Evolutionary conservation across 2,113 vertebrate species (phyloP), one percentile per base, ranked within the genome.

Genomic region (Tenrec ecaudatus): DNA sequence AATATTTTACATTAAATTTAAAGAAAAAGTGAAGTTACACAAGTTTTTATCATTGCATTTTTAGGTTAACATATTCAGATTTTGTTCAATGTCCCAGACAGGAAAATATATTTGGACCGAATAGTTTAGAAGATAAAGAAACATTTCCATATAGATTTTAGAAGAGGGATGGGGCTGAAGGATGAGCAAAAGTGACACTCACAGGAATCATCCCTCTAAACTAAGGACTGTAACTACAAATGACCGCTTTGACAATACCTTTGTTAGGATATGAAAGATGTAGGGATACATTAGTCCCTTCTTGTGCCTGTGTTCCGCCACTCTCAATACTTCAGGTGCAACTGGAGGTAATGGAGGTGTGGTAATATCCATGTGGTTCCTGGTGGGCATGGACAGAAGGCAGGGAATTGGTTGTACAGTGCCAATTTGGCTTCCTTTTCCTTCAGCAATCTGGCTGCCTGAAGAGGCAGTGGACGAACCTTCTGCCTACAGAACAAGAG

Each of bases 311-410:
- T 99, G 99, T 97, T 99, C 99, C 1, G 99, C 99, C 95, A 99
- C 99, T 98, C 99, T 98, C 96, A 99, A 98, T 97, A 99, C 99
- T 98, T 99, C 99, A 1, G 99, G 99, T 84, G 99, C 99, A 71
- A 99, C 98, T 0, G 97, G 97, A 90, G 99, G 99, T 97, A 99
- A 98, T 86, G 99, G 99, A 33, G 99, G 99, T 73, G 99, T 99
- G 77, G 99, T 99, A 96, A 99, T 99, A 97, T 99, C 99, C 99
- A 99, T 99, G 98, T 99, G 99, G 98, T 99, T 99, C 97, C 99
- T 98, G 79, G 99, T 99, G 94, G 99, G 99, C 99, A 99, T 99
- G 76, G 99, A 99, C 93, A 99, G 98, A 93, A 99, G 98, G 93
- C 99, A 99, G 1, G 99, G 99, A 97, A 99, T 99, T 84, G 99